A percentile compares a stretch with the other conserved stretches of the same genome.
phyloP scores from a whole-genome alignment of 2,888 invertebrate species.

The Cheilosia urbana region DNA sequence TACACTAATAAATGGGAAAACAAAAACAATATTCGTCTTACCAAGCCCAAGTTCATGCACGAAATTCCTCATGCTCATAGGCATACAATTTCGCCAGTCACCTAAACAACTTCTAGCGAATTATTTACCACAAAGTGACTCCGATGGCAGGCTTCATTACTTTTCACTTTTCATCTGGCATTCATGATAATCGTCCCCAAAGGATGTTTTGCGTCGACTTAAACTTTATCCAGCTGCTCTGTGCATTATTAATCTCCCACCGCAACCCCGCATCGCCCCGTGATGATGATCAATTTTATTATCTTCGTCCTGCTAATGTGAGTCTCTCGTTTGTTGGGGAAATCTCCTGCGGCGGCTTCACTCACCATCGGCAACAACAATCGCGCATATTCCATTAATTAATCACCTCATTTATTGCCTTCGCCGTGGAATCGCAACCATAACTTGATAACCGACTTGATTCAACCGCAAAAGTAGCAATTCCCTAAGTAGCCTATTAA shows the following conservation, averaged over 20 bases:
- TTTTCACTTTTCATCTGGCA: constrained; percentile 73
- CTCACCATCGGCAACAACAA: not conserved
- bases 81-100: constrained; percentile 37
- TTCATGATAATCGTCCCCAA: constrained; percentile 73
- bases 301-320: constrained; percentile 38
- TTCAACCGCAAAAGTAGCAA: constrained; percentile 69
- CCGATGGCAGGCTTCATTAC: constrained; percentile 65
- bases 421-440: constrained; percentile 50
- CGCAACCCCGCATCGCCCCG: constrained; percentile 55
- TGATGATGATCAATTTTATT: constrained; percentile 74
- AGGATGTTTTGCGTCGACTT: constrained; percentile 40
- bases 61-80: constrained; percentile 37
- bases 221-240: constrained; percentile 57
- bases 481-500: constrained; percentile 71
- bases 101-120: constrained; percentile 40
- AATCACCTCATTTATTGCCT: constrained; percentile 70
- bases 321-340: constrained; percentile 9
- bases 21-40: not conserved
- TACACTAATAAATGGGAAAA: not conserved
- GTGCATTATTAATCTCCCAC: constrained; percentile 70
- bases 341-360: constrained; percentile 7
- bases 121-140: constrained; percentile 54
- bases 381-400: constrained; percentile 67
- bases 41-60: not conserved
- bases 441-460: constrained; percentile 21